Conservation (phyloP, 92 coral and sea anemone species). For the Umimayanthus chanpuru region DNA sequence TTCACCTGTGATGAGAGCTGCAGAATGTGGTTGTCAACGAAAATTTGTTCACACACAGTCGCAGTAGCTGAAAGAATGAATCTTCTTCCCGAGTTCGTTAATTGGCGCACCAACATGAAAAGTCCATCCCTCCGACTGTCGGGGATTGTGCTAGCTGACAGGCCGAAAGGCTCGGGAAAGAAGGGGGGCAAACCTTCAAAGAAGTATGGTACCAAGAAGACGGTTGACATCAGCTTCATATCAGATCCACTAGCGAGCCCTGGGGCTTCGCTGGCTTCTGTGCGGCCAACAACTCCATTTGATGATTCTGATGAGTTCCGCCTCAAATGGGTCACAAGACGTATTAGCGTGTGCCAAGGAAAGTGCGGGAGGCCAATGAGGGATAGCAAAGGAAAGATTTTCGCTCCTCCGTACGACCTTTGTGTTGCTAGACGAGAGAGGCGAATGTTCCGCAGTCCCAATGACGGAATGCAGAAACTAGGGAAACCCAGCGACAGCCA, state of each 20-base stretch:
- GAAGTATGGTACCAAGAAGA: too few species aligned
- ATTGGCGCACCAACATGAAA: slow-evolving; percentile 26
- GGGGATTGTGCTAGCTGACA: slow-evolving; percentile 35
- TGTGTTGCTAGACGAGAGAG: slow-evolving; percentile 10
- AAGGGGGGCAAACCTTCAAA: slow-evolving; percentile 46
- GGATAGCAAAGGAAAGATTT: slow-evolving; percentile 39
- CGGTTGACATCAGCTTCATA: too few species aligned
- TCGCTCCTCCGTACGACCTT: slow-evolving; percentile 25
- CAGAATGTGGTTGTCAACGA: slow-evolving; percentile 52
- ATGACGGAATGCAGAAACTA: slow-evolving; percentile 54
- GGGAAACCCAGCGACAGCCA: slow-evolving; percentile 59
- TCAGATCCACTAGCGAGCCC: too few species aligned
- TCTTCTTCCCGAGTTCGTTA: slow-evolving; percentile 29
- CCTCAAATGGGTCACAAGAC: slow-evolving; percentile 61
- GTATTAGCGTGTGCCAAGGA: slow-evolving; percentile 66
- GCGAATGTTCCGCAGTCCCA: slow-evolving; percentile 27
- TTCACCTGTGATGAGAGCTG: slow-evolving; percentile 57
- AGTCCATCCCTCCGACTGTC: neutral
- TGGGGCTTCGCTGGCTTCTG: too few species aligned
- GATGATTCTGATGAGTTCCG: slow-evolving; percentile 32
- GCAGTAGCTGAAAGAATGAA: slow-evolving; percentile 41
- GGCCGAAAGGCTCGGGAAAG: slow-evolving; percentile 56
- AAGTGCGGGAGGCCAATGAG: slow-evolving; percentile 62
- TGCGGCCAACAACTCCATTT: too few species aligned
- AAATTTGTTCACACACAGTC: slow-evolving; percentile 51